Evolutionary conservation across 1,140 invertebrate genomes (phyloP).

Genomic region (Platyscapa corneri): DNA sequence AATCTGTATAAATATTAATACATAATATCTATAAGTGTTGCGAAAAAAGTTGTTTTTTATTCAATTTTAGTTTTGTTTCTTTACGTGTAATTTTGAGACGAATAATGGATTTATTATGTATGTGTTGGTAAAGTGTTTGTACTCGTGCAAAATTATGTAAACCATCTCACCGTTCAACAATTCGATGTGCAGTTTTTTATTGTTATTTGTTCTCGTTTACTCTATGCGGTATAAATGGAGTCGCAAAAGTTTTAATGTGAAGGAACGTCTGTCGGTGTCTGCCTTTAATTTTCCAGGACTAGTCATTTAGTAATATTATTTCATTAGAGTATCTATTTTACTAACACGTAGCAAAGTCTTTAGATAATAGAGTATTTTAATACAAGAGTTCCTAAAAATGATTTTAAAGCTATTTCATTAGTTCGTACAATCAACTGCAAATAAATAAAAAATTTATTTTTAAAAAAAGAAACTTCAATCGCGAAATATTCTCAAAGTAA

Average conservation of each 20-base stretch:
- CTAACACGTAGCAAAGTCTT: conserved; percentile 31
- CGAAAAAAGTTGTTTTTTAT: background rate
- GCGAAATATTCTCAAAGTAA: conserved; percentile 1
- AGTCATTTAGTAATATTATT: conserved; percentile 6
- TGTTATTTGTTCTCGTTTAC: background rate
- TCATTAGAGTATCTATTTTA: conserved; percentile 16
- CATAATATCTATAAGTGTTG: conserved; percentile 35
- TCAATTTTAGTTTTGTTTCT: background rate
- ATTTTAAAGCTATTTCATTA: conserved; percentile 28
- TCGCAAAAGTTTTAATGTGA: background rate
- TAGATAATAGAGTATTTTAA: conserved; percentile 26
- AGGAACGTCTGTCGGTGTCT: conserved; percentile 24
- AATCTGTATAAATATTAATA: conserved; percentile 46
- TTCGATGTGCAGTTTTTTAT: background rate
- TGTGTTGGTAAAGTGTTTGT: conserved; percentile 25
- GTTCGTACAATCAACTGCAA: background rate
- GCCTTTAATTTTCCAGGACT: conserved; percentile 35
- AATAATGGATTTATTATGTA: background rate
- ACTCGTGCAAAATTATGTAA: conserved; percentile 36
- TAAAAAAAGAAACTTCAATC: background rate
- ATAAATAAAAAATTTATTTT: conserved; percentile 19
- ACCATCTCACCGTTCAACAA: background rate
- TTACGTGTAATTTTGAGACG: conserved; percentile 2
- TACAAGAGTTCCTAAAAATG: conserved; percentile 43
- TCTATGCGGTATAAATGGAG: background rate